A percentile compares a stretch with the other conserved stretches of the same genome.
Evolutionary conservation across 2,888 invertebrate genomes (phyloP).

Genomic region (Hemicrepidius hirtus): DNA sequence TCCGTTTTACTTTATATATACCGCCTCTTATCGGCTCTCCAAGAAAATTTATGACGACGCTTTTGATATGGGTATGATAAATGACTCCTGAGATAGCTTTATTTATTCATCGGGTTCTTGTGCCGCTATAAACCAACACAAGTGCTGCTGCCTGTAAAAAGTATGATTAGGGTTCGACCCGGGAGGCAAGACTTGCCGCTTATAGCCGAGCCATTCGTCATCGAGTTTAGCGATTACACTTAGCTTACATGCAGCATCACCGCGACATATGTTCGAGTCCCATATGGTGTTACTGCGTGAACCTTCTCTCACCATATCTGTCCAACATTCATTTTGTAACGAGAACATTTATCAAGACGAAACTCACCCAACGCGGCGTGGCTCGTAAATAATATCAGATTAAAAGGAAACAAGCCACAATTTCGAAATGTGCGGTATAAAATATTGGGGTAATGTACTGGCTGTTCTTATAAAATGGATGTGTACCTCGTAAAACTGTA

Average conservation of each 20-base stretch:
- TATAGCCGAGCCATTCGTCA: slow-evolving; percentile 55
- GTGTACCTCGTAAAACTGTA: slow-evolving; percentile 70
- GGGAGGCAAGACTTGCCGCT: slow-evolving; percentile 56
- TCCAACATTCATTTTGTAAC: slow-evolving; percentile 47
- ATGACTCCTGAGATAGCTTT: slow-evolving; percentile 77
- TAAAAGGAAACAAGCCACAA: slow-evolving; percentile 58
- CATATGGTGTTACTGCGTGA: slow-evolving; percentile 50
- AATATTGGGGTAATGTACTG: slow-evolving; percentile 62
- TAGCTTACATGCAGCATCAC: slow-evolving; percentile 44
- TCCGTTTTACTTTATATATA: slow-evolving; percentile 64
- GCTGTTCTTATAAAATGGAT: slow-evolving; percentile 63
- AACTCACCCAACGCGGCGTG: slow-evolving; percentile 43
- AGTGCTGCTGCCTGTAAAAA: slow-evolving; percentile 60
- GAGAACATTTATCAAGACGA: slow-evolving; percentile 50
- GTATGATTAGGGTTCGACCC: slow-evolving; percentile 63
- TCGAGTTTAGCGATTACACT: slow-evolving; percentile 50
- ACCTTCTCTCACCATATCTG: slow-evolving; percentile 49
- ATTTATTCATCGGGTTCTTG: slow-evolving; percentile 76
- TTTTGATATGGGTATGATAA: slow-evolving; percentile 76
- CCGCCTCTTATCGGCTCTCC: slow-evolving; percentile 68
- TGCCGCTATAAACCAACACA: slow-evolving; percentile 63
- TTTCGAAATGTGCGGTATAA: slow-evolving; percentile 58
- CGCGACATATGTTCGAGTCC: slow-evolving; percentile 48
- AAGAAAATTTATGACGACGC: slow-evolving; percentile 75
- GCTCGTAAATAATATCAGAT: slow-evolving; percentile 58